Evolutionary conservation across 2,113 vertebrate species (phyloP).

Genomic region (Anarrhichthys ocellatus): DNA sequence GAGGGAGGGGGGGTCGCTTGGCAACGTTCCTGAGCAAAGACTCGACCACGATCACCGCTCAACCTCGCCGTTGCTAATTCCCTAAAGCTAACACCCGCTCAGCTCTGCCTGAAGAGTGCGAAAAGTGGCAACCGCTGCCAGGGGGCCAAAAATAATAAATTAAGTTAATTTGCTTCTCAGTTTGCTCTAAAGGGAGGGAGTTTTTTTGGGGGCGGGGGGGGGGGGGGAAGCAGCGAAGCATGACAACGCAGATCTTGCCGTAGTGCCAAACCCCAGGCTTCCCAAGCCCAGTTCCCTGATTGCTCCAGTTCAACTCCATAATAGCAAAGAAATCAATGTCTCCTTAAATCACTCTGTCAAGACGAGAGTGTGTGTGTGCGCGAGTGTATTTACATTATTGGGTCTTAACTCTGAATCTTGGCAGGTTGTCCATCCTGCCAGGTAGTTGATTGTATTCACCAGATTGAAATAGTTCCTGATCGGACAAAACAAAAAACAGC

Average conservation of each 20-base stretch:
- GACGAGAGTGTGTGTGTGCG: neutral
- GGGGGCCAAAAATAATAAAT: slow-evolving; percentile 82
- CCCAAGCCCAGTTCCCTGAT: slow-evolving; percentile 52
- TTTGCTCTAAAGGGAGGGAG: slow-evolving; percentile 30
- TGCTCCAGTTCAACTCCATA: slow-evolving; percentile 55
- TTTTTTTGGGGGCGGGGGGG: neutral
- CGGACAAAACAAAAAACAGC: neutral
- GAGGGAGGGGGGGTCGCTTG: slow-evolving; percentile 24
- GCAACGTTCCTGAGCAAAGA: slow-evolving; percentile 67
- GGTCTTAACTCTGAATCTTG: slow-evolving; percentile 11
- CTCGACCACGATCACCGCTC: slow-evolving; percentile 50
- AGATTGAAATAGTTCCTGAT: slow-evolving; percentile 15
- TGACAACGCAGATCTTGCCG: slow-evolving; percentile 48
- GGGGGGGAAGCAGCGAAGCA: slow-evolving; percentile 8
- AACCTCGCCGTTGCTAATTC: slow-evolving; percentile 60
- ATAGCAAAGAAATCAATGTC: slow-evolving; percentile 60
- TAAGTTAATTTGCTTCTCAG: slow-evolving; percentile 74
- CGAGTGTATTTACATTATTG: slow-evolving; percentile 4
- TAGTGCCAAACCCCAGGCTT: slow-evolving; percentile 66
- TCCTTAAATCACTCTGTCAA: slow-evolving; percentile 59
- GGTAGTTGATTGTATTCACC: slow-evolving; percentile 18
- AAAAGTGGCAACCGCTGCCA: slow-evolving; percentile 60
- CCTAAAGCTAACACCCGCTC: slow-evolving; percentile 66
- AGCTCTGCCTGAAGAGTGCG: slow-evolving; percentile 61
- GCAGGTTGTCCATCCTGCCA: slow-evolving; percentile 9